Evolutionary conservation across 2,113 vertebrate species (phyloP).

Genomic region (Planiliza haematocheilus): DNA sequence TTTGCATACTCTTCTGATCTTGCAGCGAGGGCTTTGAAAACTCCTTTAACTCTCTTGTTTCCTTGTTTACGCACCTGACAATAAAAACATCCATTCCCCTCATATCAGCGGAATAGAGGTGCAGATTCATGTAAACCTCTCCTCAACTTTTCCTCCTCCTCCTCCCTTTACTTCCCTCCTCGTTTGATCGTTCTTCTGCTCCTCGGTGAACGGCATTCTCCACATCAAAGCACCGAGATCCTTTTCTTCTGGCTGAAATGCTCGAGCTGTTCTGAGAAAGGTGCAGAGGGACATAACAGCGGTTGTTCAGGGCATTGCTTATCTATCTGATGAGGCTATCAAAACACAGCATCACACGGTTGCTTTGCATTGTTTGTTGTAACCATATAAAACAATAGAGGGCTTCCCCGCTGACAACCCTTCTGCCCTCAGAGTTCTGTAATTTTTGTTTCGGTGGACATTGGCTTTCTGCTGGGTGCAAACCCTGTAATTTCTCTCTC

Average conservation of each 20-base stretch:
- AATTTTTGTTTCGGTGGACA: conserved; percentile 18
- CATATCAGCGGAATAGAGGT: conserved; percentile 31
- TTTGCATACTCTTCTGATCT: conserved; percentile 20
- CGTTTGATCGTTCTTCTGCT: conserved; percentile 10
- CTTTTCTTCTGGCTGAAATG: conserved; percentile 36
- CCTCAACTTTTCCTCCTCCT: conserved; percentile 6
- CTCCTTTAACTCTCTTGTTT: conserved; percentile 9
- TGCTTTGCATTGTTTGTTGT: conserved; percentile 27
- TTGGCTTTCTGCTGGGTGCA: conserved; percentile 9
- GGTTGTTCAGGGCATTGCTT: conserved; percentile 1
- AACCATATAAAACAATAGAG: conserved; percentile 34
- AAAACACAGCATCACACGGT: conserved; percentile 16
- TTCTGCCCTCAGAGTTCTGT: neutral
- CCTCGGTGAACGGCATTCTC: conserved; percentile 26
- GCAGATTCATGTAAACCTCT: conserved; percentile 7
- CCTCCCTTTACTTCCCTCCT: conserved; percentile 6
- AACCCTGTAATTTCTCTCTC: conserved; percentile 40
- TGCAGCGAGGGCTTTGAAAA: neutral
- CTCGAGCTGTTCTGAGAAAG: conserved; percentile 15
- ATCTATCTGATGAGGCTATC: conserved; percentile 26
- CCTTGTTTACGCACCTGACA: conserved; percentile 33
- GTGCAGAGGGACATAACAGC: conserved; percentile 14
- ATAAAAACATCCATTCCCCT: conserved; percentile 13
- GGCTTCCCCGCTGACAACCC: neutral
- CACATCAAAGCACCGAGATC: conserved; percentile 43